Evolutionary conservation across 1,140 invertebrate species (phyloP), one percentile per base, ranked within the genome.

Genomic region (Brachionus koreanus): DNA sequence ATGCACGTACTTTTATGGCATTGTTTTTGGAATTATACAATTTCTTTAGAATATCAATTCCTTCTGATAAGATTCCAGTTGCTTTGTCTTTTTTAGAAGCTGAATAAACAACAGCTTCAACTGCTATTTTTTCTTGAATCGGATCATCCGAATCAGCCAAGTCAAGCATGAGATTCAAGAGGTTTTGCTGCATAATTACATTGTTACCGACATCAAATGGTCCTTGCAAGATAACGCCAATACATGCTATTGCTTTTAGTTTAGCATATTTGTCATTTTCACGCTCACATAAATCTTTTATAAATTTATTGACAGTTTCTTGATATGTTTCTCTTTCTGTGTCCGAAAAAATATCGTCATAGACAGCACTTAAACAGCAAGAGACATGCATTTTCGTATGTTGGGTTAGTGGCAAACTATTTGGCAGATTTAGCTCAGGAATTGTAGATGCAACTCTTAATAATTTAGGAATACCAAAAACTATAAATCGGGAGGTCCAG

Each of bases 41-140:
- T 81, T 93, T 93, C 86, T 98, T 98, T 0, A 99, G 88, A 84
- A 99, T 97, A 82, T 95, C 93, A 12, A 96, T 92, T 69, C 97
- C 98, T 86, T 95, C 93, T 63, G 91, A 92, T 25, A 98, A 92
- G 35, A 99, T 94, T 4, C 94, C 92, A 83, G 92, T 93, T 4
- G 95, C 96, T 88, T 98, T 97, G 86, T 99, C 96, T 87, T 98
- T 97, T 86, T 99, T 99, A 0, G 95, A 95, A 2, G 97, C 93
- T 12, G 96, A 95, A 23, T 95, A 95, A 84, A 98, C 94, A 5
- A 98, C 92, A 84, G 96, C 97, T 89, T 99, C 97, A 86, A 95
- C 95, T 6, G 96, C 93, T 42, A 98, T 93, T 88, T 93, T 93
- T 89, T 91, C 95, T 86, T 98, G 94, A 0, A 97, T 87, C 85